Evolutionary conservation across 2,888 invertebrate genomes (phyloP).

Genomic region (Drosophila mettleri): DNA sequence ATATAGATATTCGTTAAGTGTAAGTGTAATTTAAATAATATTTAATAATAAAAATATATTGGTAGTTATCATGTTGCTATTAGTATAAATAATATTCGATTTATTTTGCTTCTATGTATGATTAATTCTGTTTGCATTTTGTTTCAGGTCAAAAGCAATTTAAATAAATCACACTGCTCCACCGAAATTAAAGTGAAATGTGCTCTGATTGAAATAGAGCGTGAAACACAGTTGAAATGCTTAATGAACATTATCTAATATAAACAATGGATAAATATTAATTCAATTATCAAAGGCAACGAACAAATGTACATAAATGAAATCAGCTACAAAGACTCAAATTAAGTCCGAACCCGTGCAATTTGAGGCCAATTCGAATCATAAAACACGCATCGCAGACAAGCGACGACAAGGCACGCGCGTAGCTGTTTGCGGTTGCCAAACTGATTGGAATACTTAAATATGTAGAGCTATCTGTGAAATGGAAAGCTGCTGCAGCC

Average conservation of each 20-base stretch:
- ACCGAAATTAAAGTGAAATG: constrained; percentile 44
- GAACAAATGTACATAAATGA: constrained; percentile 46
- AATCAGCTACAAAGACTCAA: constrained; percentile 19
- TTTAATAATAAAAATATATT: neutral
- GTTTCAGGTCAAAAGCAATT: neutral
- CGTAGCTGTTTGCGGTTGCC: constrained; percentile 44
- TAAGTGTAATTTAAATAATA: neutral
- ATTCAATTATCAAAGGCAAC: constrained; percentile 38
- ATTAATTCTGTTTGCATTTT: neutral
- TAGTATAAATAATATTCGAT: neutral
- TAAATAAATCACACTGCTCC: neutral
- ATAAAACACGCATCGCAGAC: constrained; percentile 44
- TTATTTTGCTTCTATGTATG: neutral
- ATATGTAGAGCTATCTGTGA: constrained; percentile 20
- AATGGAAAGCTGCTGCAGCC: constrained; percentile 57
- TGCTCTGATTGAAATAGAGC: constrained; percentile 46
- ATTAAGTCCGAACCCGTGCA: constrained; percentile 58
- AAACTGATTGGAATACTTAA: constrained; percentile 59
- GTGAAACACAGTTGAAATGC: constrained; percentile 35
- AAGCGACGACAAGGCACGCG: constrained; percentile 32
- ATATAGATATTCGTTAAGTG: neutral
- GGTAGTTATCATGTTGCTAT: neutral
- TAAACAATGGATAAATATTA: constrained; percentile 41
- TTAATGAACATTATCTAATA: constrained; percentile 42
- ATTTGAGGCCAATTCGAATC: constrained; percentile 50